phyloP scores from a whole-genome alignment of 2,797 vertebrate genomes.

The Distichodus sexfasciatus region DNA sequence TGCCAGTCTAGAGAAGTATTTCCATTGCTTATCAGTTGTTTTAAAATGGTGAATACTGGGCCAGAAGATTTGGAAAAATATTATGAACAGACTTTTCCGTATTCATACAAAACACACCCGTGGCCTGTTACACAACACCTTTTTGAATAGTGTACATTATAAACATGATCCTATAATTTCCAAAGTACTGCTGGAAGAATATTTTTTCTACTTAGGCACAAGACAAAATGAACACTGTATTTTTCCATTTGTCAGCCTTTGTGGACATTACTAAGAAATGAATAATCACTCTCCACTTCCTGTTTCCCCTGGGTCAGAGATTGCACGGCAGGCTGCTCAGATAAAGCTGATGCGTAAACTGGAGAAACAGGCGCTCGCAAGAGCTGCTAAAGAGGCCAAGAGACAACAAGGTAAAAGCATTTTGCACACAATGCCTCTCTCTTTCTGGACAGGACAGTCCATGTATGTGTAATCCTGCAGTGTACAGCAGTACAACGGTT shows the following conservation, averaged over 20 bases:
- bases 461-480: not conserved
- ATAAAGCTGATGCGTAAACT: conserved; percentile 93
- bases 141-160: no score
- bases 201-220: not conserved
- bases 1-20: not conserved
- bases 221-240: not conserved
- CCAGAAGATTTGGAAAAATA: no score
- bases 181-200: no score
- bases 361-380: conserved; percentile 89
- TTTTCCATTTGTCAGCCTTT: not conserved
- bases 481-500: not conserved
- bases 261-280: conserved; percentile 2
- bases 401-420: conserved; percentile 81
- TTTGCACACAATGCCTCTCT: not conserved
- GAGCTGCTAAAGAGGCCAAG: conserved; percentile 91
- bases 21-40: no score
- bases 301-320: conserved; percentile 74
- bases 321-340: conserved; percentile 92
- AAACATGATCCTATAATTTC: no score
- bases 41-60: no score
- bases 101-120: no score
- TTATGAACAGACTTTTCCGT: no score
- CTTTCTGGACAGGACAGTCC: not conserved
- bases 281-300: conserved; percentile 18
- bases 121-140: no score